Percentiles rank a stretch among this genome's conserved stretches.
Evolutionary conservation across 1,140 invertebrate genomes (phyloP).

Genomic region (Elysia chlorotica): DNA sequence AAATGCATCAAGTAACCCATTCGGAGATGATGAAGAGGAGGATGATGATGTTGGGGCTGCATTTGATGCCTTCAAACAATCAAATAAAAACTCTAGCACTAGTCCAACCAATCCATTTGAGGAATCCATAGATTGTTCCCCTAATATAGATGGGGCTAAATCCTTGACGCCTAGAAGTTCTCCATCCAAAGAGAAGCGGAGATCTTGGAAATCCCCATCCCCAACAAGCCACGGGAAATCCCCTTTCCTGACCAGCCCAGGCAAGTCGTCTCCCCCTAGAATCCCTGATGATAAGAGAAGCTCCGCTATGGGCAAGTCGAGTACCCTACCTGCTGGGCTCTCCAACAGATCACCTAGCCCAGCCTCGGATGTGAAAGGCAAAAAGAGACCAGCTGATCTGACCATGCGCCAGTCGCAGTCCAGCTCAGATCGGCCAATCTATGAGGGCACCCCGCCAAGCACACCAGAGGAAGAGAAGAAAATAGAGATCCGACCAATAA

Average conservation of each 20-base stretch:
- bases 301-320: conserved; percentile 20
- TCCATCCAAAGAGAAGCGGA: background rate
- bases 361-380: background rate
- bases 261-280: too few species aligned
- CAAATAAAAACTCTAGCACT: background rate
- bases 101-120: conserved; percentile 6
- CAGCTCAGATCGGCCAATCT: conserved; percentile 39
- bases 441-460: conserved; percentile 45
- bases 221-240: background rate
- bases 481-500: conserved; percentile 36
- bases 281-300: too few species aligned
- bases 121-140: too few species aligned
- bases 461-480: conserved; percentile 44
- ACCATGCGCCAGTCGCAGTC: conserved; percentile 24
- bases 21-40: conserved; percentile 31
- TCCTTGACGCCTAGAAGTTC: background rate
- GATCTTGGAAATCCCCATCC: background rate
- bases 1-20: too few species aligned
- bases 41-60: conserved; percentile 18
- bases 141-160: too few species aligned
- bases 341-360: conserved; percentile 16
- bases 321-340: conserved; percentile 23
- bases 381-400: conserved; percentile 23
- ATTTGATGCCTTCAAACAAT: conserved; percentile 6
- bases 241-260: too few species aligned